phyloP scores from a whole-genome alignment of 2,113 vertebrate genomes.

The Pedionomus torquatus region DNA sequence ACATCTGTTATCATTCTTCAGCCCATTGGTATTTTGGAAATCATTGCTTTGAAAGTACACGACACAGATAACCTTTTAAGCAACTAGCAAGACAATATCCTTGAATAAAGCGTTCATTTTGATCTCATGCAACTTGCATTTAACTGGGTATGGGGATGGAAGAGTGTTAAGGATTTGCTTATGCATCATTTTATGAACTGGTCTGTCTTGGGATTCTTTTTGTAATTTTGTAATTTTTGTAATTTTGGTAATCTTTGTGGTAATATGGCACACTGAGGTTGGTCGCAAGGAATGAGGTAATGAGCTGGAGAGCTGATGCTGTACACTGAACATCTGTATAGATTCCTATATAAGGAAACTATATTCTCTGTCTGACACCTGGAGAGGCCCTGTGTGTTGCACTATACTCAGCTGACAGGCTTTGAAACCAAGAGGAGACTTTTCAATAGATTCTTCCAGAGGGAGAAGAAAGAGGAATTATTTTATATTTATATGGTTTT shows the following conservation, averaged over 20 bases:
- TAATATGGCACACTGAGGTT: not conserved
- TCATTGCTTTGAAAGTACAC: not conserved
- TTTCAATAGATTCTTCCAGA: not conserved
- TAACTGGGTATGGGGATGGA: not conserved
- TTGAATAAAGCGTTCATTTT: not conserved
- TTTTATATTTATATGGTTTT: not conserved
- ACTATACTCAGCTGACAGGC: not conserved
- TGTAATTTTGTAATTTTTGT: not conserved
- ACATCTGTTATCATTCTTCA: not conserved
- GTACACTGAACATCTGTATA: constrained; percentile 15
- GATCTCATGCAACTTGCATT: not conserved
- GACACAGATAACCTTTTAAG: constrained; percentile 19
- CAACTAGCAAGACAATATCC: not conserved
- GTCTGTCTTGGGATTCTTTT: constrained; percentile 16
- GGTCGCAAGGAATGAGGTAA: not conserved
- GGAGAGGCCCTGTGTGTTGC: not conserved
- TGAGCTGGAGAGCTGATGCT: constrained; percentile 12
- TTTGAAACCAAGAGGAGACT: constrained; percentile 7
- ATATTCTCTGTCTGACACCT: not conserved
- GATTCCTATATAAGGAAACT: constrained; percentile 16
- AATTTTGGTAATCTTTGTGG: constrained; percentile 4
- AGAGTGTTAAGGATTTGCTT: constrained; percentile 34
- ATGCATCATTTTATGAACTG: not conserved
- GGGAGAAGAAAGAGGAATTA: not conserved
- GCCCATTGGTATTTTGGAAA: not conserved